Evolutionary conservation across 2,797 vertebrate species (phyloP).

Genomic region (Paedocypris micromegethes): DNA sequence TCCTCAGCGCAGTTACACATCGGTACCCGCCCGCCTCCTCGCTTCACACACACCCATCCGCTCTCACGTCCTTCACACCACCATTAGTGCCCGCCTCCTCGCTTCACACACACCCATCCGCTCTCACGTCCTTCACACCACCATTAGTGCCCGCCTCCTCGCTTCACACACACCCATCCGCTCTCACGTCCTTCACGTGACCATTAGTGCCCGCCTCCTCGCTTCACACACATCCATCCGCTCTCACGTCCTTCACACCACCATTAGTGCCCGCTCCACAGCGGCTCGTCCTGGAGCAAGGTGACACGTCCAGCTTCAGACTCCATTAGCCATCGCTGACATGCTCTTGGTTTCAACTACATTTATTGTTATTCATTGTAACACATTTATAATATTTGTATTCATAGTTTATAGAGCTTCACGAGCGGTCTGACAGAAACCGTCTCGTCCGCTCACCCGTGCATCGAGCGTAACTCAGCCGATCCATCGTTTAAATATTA

Average conservation of each 20-base stretch:
- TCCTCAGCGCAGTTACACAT: conserved; percentile 40
- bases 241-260: conserved; percentile 17
- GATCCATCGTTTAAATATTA: too few species aligned
- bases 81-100: too few species aligned
- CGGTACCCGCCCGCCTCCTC: conserved; percentile 35
- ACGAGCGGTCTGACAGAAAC: too few species aligned
- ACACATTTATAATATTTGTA: too few species aligned
- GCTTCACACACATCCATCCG: background rate
- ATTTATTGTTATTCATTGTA: too few species aligned
- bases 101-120: background rate
- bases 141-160: conserved; percentile 7
- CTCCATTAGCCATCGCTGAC: conserved; percentile 1
- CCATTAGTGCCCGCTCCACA: conserved; percentile 17
- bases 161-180: background rate
- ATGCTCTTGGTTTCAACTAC: too few species aligned
- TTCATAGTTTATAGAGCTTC: too few species aligned
- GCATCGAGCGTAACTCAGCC: too few species aligned
- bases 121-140: conserved; percentile 17
- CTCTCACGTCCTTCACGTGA: conserved; percentile 16
- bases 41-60: conserved; percentile 1
- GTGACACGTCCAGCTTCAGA: conserved; percentile 30
- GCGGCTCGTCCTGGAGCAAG: conserved; percentile 35
- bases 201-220: conserved; percentile 8
- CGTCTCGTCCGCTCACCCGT: too few species aligned
- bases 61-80: too few species aligned